A percentile compares a stretch with the other conserved stretches of the same genome.
Evolutionary conservation across 2,797 vertebrate genomes (phyloP).

Genomic region (Ciconia nigra): DNA sequence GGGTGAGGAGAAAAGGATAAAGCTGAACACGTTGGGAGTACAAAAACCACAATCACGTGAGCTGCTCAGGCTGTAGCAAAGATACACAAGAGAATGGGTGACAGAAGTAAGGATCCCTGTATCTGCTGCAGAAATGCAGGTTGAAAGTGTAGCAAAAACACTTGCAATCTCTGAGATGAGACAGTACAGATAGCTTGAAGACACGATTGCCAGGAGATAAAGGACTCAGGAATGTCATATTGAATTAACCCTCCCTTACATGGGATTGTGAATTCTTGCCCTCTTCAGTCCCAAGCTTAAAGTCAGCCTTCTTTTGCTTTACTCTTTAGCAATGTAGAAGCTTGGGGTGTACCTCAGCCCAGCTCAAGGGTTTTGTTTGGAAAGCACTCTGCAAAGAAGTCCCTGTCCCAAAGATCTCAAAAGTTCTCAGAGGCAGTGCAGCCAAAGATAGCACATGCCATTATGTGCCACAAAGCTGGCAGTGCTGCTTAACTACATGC

Average conservation of each 20-base stretch:
- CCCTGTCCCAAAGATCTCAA: background rate
- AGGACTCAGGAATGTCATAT: background rate
- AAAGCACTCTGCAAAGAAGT: background rate
- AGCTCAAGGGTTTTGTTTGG: background rate
- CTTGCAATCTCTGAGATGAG: background rate
- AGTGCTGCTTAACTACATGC: background rate
- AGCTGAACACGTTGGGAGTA: background rate
- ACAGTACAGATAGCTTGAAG: background rate
- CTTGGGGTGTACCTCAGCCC: background rate
- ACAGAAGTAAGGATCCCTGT: background rate
- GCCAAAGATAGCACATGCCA: background rate
- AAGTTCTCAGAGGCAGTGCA: background rate
- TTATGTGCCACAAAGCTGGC: background rate
- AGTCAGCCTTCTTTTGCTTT: background rate
- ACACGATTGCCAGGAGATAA: background rate
- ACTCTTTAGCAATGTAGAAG: background rate
- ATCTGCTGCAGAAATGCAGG: background rate
- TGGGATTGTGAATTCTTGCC: background rate
- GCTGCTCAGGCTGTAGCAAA: background rate
- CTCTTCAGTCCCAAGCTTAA: background rate
- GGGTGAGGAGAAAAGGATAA: background rate
- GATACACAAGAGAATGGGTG: background rate
- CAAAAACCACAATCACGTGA: background rate
- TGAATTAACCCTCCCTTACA: background rate
- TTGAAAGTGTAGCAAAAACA: background rate